phyloP scores from a whole-genome alignment of 1,140 invertebrate species.

The Zaprionus davidi region DNA sequence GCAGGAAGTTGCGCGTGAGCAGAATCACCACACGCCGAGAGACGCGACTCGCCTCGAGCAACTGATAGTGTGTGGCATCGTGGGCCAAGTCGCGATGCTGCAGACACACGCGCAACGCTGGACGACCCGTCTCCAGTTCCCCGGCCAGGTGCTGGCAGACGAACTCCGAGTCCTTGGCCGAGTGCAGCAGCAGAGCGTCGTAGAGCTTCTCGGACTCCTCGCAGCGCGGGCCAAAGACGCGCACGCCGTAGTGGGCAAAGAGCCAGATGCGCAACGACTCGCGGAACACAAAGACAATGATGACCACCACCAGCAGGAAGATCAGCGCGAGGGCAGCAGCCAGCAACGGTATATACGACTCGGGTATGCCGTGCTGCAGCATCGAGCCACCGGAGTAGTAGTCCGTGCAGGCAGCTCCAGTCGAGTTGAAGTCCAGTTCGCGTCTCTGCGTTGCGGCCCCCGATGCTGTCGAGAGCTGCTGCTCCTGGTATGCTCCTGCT shows the following conservation, averaged over 20 bases:
- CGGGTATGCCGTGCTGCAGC: constrained; percentile 92
- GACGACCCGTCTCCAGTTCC: constrained; percentile 91
- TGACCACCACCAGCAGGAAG: constrained; percentile 89
- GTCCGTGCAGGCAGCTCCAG: constrained; percentile 89
- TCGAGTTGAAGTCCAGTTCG: constrained; percentile 92
- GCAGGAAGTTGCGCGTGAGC: constrained; percentile 92
- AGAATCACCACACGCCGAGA: constrained; percentile 92
- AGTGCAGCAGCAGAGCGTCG: constrained; percentile 96
- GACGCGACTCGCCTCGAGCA: constrained; percentile 94
- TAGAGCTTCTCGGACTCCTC: constrained; percentile 94
- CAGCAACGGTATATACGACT: constrained; percentile 93
- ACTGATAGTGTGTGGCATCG: constrained; percentile 87
- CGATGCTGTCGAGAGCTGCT: constrained; percentile 73
- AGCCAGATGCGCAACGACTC: constrained; percentile 94
- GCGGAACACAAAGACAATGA: constrained; percentile 92
- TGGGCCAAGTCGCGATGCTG: constrained; percentile 91
- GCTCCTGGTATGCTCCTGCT: constrained; percentile 84
- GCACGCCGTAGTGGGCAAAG: constrained; percentile 93
- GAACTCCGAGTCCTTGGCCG: constrained; percentile 95
- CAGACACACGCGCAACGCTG: constrained; percentile 92
- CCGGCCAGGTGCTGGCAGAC: constrained; percentile 92
- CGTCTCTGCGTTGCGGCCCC: constrained; percentile 84
- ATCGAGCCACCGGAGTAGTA: constrained; percentile 92
- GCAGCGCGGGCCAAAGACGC: constrained; percentile 88
- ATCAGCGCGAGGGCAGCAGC: constrained; percentile 90